These are phyloP conservation scores for Meloidogyne chitwoodi DNA, from an alignment of 1,140 invertebrate species.

Conservation along the genomic window DNA sequence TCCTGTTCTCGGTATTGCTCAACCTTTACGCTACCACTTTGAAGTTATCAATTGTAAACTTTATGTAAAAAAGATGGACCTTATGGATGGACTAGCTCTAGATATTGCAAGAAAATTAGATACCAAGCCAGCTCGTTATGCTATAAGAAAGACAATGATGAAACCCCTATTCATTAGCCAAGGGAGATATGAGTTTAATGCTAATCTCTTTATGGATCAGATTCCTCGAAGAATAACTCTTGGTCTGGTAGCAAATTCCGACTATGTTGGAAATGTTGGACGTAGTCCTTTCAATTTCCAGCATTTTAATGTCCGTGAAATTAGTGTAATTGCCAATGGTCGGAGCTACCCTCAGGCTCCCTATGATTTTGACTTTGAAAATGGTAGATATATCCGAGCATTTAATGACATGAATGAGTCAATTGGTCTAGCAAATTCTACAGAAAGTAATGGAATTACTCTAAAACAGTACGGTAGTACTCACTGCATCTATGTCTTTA, in stretches of 20 bases:
- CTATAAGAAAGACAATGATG: constrained; percentile 17
- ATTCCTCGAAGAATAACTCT: constrained; percentile 6
- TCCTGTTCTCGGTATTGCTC: not conserved
- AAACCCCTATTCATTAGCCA: too few relatives aligned
- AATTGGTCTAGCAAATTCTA: not conserved
- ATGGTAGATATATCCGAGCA: constrained; percentile 18
- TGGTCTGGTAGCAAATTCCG: constrained; percentile 14
- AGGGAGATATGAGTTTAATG: too few relatives aligned
- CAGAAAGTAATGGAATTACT: constrained; percentile 20
- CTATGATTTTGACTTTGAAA: constrained; percentile 14
- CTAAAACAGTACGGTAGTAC: not conserved
- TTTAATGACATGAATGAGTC: constrained; percentile 15
- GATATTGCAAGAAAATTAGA: constrained; percentile 17
- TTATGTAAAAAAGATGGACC: not conserved
- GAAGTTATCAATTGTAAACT: not conserved
- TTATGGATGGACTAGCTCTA: constrained; percentile 13
- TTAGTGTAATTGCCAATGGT: too few relatives aligned
- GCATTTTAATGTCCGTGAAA: too few relatives aligned
- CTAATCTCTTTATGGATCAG: constrained; percentile 10
- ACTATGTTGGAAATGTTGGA: too few relatives aligned
- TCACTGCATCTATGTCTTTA: constrained; percentile 4
- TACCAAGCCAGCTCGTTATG: constrained; percentile 18
- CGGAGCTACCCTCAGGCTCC: too few relatives aligned
- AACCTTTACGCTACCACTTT: not conserved
- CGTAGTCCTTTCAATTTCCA: too few relatives aligned